phyloP scores from a whole-genome alignment of 2,888 invertebrate species.

The Trichopria drosophilae region DNA sequence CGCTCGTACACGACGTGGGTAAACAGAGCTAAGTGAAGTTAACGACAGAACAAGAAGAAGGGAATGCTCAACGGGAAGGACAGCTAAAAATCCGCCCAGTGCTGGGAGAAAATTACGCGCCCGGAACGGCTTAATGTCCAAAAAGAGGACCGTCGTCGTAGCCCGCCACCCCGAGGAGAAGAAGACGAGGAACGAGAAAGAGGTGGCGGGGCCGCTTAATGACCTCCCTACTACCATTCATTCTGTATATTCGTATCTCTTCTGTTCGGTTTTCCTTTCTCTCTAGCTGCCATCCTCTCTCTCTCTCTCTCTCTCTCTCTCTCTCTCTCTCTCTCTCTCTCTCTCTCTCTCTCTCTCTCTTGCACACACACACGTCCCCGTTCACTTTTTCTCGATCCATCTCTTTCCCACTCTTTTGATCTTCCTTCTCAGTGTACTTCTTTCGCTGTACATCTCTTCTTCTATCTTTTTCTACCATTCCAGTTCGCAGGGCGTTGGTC shows the following conservation, averaged over 20 bases:
- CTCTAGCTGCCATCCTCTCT: constrained; percentile 5
- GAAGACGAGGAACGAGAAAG: constrained; percentile 10
- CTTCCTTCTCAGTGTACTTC: constrained; percentile 1
- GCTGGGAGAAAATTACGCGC: constrained; percentile 38
- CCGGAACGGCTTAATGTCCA: constrained; percentile 51
- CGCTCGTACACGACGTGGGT: no score
- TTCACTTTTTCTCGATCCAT: constrained; percentile 2
- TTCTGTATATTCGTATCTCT: constrained; percentile 36
- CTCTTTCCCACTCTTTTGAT: constrained; percentile 5
- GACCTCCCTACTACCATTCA: constrained; percentile 29
- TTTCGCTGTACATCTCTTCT: constrained; percentile 1
- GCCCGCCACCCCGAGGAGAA: constrained; percentile 14
- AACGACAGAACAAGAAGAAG: constrained; percentile 45
- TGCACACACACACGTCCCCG: constrained; percentile 3
- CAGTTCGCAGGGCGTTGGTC: constrained; percentile 32
- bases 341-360: constrained; percentile 11
- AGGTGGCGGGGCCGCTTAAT: constrained; percentile 37
- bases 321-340: constrained; percentile 8
- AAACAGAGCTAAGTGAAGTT: constrained; percentile 50
- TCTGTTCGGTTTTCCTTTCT: constrained; percentile 24
- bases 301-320: constrained; percentile 14
- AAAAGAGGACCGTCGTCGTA: constrained; percentile 25
- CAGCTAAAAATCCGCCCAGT: constrained; percentile 4
- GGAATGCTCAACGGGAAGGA: neutral
- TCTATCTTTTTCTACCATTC: constrained; percentile 23